Conservation (phyloP, 2,888 invertebrate species). For the Ptychoptera albimana region DNA sequence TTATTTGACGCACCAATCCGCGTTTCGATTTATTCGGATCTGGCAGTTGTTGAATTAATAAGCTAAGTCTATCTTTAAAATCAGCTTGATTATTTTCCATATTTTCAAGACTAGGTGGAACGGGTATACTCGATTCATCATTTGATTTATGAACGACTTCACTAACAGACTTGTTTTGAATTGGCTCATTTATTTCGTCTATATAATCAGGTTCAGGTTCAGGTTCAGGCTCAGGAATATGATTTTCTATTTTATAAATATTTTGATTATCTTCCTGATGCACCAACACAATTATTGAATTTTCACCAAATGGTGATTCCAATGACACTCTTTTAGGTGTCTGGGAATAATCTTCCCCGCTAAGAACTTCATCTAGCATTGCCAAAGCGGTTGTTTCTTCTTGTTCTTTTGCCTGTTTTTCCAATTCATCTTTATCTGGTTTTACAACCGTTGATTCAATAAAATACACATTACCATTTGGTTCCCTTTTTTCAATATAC, state of each 20-base stretch:
- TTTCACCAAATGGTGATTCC: slow-evolving; percentile 20
- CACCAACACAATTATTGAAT: slow-evolving; percentile 23
- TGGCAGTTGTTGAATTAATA: neutral
- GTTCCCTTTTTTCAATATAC: slow-evolving; percentile 19
- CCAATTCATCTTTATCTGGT: slow-evolving; percentile 14
- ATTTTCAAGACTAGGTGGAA: neutral
- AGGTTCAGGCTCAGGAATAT: too few relatives aligned
- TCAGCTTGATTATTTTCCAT: neutral
- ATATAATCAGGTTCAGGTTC: too few relatives aligned
- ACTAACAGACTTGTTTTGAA: too few relatives aligned
- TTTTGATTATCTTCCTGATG: slow-evolving; percentile 15
- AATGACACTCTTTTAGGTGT: too few relatives aligned
- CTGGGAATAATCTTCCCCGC: slow-evolving; percentile 16
- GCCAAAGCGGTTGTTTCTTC: slow-evolving; percentile 24
- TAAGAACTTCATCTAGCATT: slow-evolving; percentile 24
- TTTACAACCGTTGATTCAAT: slow-evolving; percentile 15
- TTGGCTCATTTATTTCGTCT: too few relatives aligned
- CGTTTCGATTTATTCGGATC: too few relatives aligned
- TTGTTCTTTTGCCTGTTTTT: slow-evolving; percentile 8
- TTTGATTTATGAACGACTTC: too few relatives aligned
- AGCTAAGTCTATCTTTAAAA: neutral
- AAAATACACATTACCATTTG: slow-evolving; percentile 23
- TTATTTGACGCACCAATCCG: neutral
- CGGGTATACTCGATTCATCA: too few relatives aligned
- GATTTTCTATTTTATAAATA: too few relatives aligned